Percentiles rank a stretch among this genome's conserved stretches.
Conservation (phyloP, 2,888 invertebrate genomes). For the Mimumesa dahlbomi region DNA sequence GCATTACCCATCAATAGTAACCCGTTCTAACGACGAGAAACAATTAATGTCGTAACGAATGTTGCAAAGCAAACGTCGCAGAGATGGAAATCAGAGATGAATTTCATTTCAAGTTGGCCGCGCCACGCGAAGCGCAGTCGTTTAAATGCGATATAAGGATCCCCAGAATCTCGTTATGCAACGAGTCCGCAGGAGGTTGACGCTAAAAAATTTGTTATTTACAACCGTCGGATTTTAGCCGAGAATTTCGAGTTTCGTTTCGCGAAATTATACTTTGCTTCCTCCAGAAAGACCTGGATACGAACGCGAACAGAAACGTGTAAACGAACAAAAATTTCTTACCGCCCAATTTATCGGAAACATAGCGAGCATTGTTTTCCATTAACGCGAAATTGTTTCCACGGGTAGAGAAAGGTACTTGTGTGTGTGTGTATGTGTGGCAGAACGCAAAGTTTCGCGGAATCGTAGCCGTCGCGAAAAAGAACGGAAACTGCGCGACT, state of each 20-base stretch:
- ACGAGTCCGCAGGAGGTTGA: background rate
- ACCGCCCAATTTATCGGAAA: constrained; percentile 23
- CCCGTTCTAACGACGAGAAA: too few species aligned
- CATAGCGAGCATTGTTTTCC: background rate
- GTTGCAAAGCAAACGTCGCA: too few species aligned
- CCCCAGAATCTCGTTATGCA: background rate
- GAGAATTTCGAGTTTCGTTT: background rate
- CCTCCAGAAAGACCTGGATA: background rate
- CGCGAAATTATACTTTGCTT: background rate
- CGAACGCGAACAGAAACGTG: constrained; percentile 7
- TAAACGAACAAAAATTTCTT: constrained; percentile 18
- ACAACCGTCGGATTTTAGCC: background rate
- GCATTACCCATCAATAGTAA: too few species aligned
- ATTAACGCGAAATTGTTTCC: background rate
- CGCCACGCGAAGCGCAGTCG: too few species aligned
- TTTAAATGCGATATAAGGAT: background rate
- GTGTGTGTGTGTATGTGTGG: too few species aligned
- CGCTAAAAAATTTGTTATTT: background rate
- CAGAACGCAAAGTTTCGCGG: too few species aligned
- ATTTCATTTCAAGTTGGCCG: too few species aligned
- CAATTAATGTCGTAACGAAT: too few species aligned
- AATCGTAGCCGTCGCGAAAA: too few species aligned
- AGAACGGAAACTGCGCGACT: too few species aligned
- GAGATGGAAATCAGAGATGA: too few species aligned
- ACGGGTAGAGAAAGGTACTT: too few species aligned